Conservation (phyloP, 2,113 vertebrate species). For the Entelurus aequoreus region DNA sequence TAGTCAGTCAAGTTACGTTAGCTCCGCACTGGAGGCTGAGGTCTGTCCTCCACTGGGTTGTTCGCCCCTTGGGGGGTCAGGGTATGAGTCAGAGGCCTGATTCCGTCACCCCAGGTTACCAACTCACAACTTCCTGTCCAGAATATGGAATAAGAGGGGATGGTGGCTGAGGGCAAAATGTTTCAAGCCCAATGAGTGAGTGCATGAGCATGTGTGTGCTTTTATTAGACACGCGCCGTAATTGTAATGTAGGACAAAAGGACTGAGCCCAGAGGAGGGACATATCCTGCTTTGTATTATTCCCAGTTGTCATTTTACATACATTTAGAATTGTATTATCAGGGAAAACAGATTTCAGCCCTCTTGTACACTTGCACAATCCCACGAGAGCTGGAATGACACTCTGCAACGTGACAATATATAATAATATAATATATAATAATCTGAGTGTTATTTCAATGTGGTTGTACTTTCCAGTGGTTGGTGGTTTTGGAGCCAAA, state of each 20-base stretch:
- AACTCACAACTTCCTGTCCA: conserved; percentile 57
- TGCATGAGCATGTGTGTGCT: neutral
- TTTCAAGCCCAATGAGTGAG: conserved; percentile 31
- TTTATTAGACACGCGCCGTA: conserved; percentile 15
- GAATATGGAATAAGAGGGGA: conserved; percentile 53
- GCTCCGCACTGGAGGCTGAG: conserved; percentile 38
- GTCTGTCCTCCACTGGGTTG: conserved; percentile 55
- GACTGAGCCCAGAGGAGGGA: conserved; percentile 25
- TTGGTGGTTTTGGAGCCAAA: too few relatives aligned
- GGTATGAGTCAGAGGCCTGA: conserved; percentile 67
- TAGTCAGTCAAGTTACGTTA: conserved; percentile 52
- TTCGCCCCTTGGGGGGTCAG: conserved; percentile 53
- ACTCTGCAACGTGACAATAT: too few relatives aligned
- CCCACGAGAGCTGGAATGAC: too few relatives aligned
- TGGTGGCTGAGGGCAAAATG: conserved; percentile 45
- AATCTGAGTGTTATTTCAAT: too few relatives aligned
- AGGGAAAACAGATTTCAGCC: too few relatives aligned
- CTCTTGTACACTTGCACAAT: too few relatives aligned
- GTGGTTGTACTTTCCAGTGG: too few relatives aligned
- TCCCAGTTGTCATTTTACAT: conserved; percentile 18
- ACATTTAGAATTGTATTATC: conserved; percentile 3
- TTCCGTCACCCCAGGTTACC: conserved; percentile 67
- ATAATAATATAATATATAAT: too few relatives aligned
- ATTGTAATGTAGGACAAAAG: conserved; percentile 23
- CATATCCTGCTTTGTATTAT: conserved; percentile 23